phyloP scores from a whole-genome alignment of 2,888 invertebrate genomes.

The Sthenelais limicola region DNA sequence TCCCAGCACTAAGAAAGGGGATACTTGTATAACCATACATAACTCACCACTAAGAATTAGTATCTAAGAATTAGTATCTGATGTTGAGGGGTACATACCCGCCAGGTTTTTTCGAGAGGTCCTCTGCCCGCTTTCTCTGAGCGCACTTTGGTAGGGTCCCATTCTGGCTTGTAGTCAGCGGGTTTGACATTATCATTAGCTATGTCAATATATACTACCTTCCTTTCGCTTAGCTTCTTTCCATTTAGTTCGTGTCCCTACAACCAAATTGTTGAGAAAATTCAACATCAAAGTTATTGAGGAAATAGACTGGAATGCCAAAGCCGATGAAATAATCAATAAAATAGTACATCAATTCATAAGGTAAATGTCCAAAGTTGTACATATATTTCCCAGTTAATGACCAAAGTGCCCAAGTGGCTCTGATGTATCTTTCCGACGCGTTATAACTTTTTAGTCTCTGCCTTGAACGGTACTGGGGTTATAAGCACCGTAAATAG shows the following conservation, averaged over 20 bases:
- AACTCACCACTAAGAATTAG: not conserved
- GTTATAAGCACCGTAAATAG: no score
- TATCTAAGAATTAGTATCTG: not conserved
- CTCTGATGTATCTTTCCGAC: no score
- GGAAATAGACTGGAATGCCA: no score
- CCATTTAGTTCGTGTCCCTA: conserved; percentile 93
- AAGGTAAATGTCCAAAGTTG: no score
- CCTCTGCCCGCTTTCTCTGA: conserved; percentile 95
- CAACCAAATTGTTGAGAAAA: conserved; percentile 41
- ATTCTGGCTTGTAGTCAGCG: conserved; percentile 90
- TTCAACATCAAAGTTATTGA: not conserved
- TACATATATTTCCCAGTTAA: no score
- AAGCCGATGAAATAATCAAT: no score
- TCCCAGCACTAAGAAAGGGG: not conserved
- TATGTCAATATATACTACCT: conserved; percentile 94
- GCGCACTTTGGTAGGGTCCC: conserved; percentile 89
- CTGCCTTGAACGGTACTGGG: no score
- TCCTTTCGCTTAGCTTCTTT: conserved; percentile 89
- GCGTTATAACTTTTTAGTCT: no score
- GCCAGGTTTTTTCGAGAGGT: conserved; percentile 86
- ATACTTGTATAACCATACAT: not conserved
- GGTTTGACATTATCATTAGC: conserved; percentile 83
- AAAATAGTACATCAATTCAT: no score
- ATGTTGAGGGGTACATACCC: no score
- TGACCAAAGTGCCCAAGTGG: no score